These are phyloP conservation scores for Discoglossus pictus DNA, from an alignment of 2,797 vertebrate species.

Conservation along the genomic window DNA sequence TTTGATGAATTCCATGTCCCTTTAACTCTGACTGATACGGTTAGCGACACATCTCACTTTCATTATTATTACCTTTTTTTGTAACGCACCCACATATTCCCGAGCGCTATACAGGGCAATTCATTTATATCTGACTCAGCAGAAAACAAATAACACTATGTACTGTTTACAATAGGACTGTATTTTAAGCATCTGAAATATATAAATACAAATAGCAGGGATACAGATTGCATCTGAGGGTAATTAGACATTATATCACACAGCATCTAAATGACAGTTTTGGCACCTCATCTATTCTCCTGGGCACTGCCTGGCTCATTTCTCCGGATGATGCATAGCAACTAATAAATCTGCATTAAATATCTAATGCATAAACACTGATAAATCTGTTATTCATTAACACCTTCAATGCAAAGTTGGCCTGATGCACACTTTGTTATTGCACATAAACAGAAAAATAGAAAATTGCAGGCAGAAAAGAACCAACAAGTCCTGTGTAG, in stretches of 20 bases:
- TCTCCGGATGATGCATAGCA: constrained; percentile 28
- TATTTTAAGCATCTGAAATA: constrained; percentile 6
- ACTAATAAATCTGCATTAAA: constrained; percentile 36
- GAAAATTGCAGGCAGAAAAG: no score
- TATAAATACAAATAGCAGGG: constrained; percentile 35
- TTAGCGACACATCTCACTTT: constrained; percentile 12
- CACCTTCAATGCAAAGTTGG: neutral
- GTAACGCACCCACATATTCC: no score
- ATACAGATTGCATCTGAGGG: constrained; percentile 15
- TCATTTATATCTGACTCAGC: constrained; percentile 20
- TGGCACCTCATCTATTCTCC: constrained; percentile 34
- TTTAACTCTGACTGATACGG: no score
- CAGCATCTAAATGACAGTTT: constrained; percentile 27
- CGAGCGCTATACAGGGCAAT: no score
- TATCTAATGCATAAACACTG: constrained; percentile 6
- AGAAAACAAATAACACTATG: constrained; percentile 11
- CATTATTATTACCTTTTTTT: no score
- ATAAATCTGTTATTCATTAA: constrained; percentile 28
- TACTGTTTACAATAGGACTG: constrained; percentile 11
- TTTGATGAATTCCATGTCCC: no score
- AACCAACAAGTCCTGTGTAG: no score
- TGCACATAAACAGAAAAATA: no score
- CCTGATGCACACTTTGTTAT: no score
- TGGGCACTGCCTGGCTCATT: constrained; percentile 29
- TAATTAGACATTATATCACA: constrained; percentile 43